Base-by-base conservation (phyloP, 2,888 invertebrate genomes). In the Dromius quadrimaculatus region DNA sequence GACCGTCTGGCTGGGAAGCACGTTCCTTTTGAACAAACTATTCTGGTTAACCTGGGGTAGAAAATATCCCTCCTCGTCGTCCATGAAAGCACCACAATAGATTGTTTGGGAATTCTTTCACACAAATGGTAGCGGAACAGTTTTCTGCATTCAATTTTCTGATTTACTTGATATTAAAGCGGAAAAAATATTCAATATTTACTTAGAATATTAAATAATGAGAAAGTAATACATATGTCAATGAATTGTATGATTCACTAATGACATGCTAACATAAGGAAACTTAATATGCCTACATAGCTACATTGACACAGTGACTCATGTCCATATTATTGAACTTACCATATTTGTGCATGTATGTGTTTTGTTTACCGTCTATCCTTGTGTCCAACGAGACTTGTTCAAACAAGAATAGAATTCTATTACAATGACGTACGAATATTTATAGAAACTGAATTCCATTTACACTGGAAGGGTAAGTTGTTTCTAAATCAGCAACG, bases 71-170 rank as follows among this genome's bases (percentile, higher is more conserved):
- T 2, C 1, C n/a, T 1, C 36, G 36, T 11, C n/a, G 36, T 11
- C 36, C 1, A 2, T n/a, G 59, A 4, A 20, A 28, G 17, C 17
- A 9, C 59, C 59, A 61, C 59, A 61, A 61, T 61, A 19, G 59
- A 19, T n/a, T 61, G 36, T 61, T 61, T 61, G 17, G 36, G 36
- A 61, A 61, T 61, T 61, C 59, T 61, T 61, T 61, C 32, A 34
- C 57, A 34, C 57, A 32, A 36, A 5, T 6, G 34, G 3, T 8
- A 11, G n/a, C 34, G 36, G 36, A n/a, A n/a, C n/a, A n/a, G n/a
- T n/a, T 36, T 36, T 36, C 2, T 36, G 11, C 36, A 36, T 36
- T 36, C 36, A 36, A 36, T 36, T 36, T 36, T 36, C 36, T 36
- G 36, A 36, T 36, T n/a, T n/a, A n/a, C n/a, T n/a, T 36, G 36